Conservation (phyloP, 2,888 invertebrate species). For the Drosophila recens region DNA sequence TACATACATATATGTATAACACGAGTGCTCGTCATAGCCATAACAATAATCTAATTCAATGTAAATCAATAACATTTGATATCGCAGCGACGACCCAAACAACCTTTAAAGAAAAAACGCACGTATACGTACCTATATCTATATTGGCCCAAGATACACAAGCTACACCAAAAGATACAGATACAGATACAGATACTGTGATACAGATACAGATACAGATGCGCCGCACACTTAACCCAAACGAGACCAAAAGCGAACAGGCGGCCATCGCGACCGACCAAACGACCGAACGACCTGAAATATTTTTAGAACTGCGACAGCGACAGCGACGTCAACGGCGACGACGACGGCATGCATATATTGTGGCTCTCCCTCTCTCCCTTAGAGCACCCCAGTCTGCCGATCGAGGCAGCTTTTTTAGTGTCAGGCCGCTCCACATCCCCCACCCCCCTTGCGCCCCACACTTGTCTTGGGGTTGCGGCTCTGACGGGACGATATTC, state of each 20-base stretch:
- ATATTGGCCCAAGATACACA: constrained; percentile 43
- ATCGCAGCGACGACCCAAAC: constrained; percentile 69
- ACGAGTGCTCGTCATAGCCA: constrained; percentile 7
- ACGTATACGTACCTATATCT: constrained; percentile 21
- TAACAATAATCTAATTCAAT: constrained; percentile 40
- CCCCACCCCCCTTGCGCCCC: not conserved
- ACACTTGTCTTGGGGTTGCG: constrained; percentile 42
- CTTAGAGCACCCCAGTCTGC: not conserved
- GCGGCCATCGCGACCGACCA: constrained; percentile 70
- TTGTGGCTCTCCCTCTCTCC: constrained; percentile 35
- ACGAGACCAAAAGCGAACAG: constrained; percentile 79
- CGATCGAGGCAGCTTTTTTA: constrained; percentile 44
- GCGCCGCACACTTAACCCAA: constrained; percentile 80
- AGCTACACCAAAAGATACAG: constrained; percentile 31
- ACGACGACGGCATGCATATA: constrained; percentile 69
- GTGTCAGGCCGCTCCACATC: constrained; percentile 33
- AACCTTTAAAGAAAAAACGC: constrained; percentile 53
- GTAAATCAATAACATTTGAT: constrained; percentile 62
- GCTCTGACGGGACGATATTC: constrained; percentile 45
- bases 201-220: constrained; percentile 64
- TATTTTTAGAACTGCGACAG: constrained; percentile 76
- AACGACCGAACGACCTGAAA: constrained; percentile 78
- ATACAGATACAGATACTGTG: constrained; percentile 33
- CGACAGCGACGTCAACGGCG: constrained; percentile 38
- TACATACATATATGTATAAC: not conserved